Evolutionary conservation across 2,888 invertebrate genomes (phyloP), one percentile per base, ranked within the genome.

Genomic region (Troides helena): DNA sequence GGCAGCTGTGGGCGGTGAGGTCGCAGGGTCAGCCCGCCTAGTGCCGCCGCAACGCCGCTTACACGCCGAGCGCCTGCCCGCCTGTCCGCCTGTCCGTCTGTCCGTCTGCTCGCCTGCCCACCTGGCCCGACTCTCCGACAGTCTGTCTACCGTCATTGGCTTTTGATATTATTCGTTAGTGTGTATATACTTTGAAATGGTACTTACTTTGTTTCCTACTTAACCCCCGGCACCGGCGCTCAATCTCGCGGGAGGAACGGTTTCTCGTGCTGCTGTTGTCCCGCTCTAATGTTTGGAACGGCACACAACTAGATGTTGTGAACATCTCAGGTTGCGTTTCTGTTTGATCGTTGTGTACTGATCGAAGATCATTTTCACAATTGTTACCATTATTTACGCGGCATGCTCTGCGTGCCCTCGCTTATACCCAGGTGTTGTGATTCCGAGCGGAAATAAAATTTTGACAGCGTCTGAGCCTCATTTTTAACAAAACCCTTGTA

Each of bases 1-100:
- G 94, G 76, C 94, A 95, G 81, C 86, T 97, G 68, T 98, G 97
- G 97, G 85, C 94, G 12, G 93, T 96, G 66, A 87, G 86, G 70
- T 74, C 88, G 2, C 84, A 59, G n/a, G 23, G 23, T 18, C 66
- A 67, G 18, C 43, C 10, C 8, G 69, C 58, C 17, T 69, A 12
- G 43, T 23, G 12, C 4, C 10, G 8, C 14, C 8, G 7, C 12
- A 1, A 10, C 21, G 10, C 14, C 10, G 61, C 57, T 69, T 57
- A 62, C 57, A 62, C 65, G 65, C 58, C 62, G 8, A 10, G 39
- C 39, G 39, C 39, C 39, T 10, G 39, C 39, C 8, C 39, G 7
- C 36, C 21, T 21, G 21, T 0, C 21, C 21, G 21, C 21, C 21
- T 21, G 21, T 1, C 1, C 21, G 21, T 1, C 21, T 21, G 21